Percentiles rank a stretch among this genome's conserved stretches.
Conservation (phyloP, 1,140 invertebrate species). For the Phenacoccus solenopsis region DNA sequence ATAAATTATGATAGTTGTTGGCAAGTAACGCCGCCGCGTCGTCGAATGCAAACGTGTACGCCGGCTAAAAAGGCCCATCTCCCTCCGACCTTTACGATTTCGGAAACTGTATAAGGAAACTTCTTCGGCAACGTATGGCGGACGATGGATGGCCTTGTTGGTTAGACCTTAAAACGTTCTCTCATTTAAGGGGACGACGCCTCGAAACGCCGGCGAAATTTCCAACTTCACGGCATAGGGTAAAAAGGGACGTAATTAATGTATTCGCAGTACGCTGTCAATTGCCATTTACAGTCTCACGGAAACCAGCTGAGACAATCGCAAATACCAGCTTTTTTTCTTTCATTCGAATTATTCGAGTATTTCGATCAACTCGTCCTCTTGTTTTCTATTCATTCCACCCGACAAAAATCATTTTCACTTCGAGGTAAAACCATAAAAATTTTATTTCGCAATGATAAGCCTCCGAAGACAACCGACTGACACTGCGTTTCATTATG, state of each 20-base stretch:
- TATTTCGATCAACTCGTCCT: not conserved
- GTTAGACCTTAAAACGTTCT: not conserved
- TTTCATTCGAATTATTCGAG: not conserved
- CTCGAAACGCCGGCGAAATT: not conserved
- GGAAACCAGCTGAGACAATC: not conserved
- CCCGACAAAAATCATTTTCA: not conserved
- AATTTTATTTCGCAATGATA: not conserved
- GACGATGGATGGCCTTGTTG: not conserved
- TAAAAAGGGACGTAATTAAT: not conserved
- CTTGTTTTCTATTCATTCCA: not conserved
- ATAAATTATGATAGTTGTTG: conserved; percentile 3
- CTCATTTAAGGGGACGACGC: not conserved
- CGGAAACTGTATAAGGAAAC: too few species aligned
- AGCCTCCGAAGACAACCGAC: not conserved
- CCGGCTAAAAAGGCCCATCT: too few species aligned
- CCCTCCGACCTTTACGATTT: too few species aligned
- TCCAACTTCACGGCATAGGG: not conserved
- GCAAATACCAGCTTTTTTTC: not conserved
- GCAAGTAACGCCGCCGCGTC: not conserved
- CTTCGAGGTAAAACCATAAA: not conserved
- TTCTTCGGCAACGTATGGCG: not conserved
- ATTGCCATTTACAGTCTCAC: not conserved
- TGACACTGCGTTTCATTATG: not conserved
- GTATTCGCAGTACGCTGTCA: not conserved
- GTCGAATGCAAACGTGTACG: not conserved